phyloP scores from a whole-genome alignment of 2,113 vertebrate genomes.

The Salminus brasiliensis region DNA sequence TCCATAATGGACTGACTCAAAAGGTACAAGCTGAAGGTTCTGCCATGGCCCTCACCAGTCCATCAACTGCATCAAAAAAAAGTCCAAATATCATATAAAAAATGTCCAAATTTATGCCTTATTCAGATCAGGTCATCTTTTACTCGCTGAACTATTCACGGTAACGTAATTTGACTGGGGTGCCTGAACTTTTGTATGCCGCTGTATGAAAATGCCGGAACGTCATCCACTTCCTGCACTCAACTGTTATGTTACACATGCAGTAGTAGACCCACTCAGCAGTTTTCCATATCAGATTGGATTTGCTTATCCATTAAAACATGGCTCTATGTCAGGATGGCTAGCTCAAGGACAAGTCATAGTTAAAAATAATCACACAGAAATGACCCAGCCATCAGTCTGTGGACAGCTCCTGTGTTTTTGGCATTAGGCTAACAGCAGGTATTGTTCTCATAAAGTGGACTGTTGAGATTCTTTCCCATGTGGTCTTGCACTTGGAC shows the following conservation, averaged over 20 bases:
- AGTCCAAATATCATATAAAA: no score
- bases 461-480: neutral
- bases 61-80: no score
- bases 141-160: no score
- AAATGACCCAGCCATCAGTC: neutral
- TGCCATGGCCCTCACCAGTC: no score
- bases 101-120: no score
- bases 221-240: conserved; percentile 15
- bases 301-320: neutral
- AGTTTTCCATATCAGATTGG: conserved; percentile 9
- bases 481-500: neutral
- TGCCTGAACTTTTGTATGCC: no score
- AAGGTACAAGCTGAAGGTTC: no score
- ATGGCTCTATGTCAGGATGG: neutral
- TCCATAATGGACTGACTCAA: no score
- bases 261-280: conserved; percentile 11
- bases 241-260: conserved; percentile 21
- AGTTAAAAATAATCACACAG: conserved; percentile 10
- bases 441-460: neutral
- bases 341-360: neutral
- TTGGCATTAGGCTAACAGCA: neutral
- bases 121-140: no score
- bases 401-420: conserved; percentile 15
- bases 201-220: no score
- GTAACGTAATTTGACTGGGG: no score